Percentiles rank a stretch among this genome's conserved stretches.
Evolutionary conservation across 2,888 invertebrate species (phyloP).

Genomic region (Campoletis raptor): DNA sequence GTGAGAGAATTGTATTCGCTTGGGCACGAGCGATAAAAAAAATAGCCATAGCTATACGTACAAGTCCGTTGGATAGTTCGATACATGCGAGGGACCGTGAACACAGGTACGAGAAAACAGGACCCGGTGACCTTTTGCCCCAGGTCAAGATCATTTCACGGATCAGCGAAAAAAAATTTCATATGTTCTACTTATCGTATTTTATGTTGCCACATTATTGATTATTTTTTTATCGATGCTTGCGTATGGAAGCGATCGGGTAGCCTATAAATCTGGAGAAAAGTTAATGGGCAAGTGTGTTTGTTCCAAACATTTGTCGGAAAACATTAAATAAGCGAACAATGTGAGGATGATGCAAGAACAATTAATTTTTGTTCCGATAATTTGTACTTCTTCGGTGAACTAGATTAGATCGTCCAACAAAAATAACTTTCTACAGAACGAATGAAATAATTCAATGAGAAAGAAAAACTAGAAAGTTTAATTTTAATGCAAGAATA

Average conservation of each 20-base stretch:
- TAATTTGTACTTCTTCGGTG: not conserved
- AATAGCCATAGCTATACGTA: slow-evolving; percentile 35
- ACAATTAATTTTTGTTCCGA: not conserved
- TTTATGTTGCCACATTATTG: slow-evolving; percentile 10
- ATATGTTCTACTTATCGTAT: slow-evolving; percentile 48
- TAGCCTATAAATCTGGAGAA: not conserved
- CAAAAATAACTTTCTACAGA: not conserved
- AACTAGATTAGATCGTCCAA: not conserved
- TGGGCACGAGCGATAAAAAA: slow-evolving; percentile 50
- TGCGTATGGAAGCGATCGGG: not conserved
- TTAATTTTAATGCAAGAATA: not conserved
- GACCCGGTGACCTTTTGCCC: slow-evolving; percentile 67
- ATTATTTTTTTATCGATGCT: not conserved
- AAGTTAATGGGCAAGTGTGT: not conserved
- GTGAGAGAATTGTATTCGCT: slow-evolving; percentile 69
- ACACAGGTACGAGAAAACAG: slow-evolving; percentile 64
- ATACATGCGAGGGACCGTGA: slow-evolving; percentile 54
- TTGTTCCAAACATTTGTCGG: not conserved
- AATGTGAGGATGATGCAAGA: not conserved
- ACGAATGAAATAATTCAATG: not conserved
- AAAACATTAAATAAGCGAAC: not conserved
- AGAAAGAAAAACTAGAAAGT: not conserved
- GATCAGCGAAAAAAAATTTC: slow-evolving; percentile 52
- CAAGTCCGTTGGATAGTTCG: slow-evolving; percentile 32
- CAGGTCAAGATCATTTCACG: slow-evolving; percentile 62